Percentiles rank a stretch among this genome's conserved stretches.
Evolutionary conservation across 2,113 vertebrate genomes (phyloP).

Genomic region (Manacus vitellinus): DNA sequence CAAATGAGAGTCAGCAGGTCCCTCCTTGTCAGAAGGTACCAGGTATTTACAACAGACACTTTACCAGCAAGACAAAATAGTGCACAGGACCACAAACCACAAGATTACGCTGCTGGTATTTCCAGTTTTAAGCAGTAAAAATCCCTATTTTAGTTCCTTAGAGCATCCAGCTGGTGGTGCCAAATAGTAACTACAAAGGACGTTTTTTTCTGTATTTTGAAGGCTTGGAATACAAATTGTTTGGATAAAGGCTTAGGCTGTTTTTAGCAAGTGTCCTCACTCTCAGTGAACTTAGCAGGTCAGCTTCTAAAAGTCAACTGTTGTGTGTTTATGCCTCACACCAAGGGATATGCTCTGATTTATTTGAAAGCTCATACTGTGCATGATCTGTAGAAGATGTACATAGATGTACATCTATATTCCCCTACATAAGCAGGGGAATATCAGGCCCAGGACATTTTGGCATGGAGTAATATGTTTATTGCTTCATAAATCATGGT

Average conservation of each 20-base stretch:
- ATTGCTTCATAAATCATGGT: slow-evolving; percentile 44
- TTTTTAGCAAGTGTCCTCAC: not conserved
- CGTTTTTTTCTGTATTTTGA: not conserved
- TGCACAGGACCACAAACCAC: not conserved
- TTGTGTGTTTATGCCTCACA: not conserved
- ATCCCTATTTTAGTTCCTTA: slow-evolving; percentile 19
- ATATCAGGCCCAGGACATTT: not conserved
- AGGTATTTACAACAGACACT: not conserved
- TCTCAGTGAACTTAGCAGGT: not conserved
- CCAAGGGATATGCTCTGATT: not conserved
- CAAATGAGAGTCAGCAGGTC: not conserved
- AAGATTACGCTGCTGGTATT: not conserved
- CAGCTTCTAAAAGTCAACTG: not conserved
- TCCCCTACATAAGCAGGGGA: not conserved
- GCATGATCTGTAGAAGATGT: not conserved
- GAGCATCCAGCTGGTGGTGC: slow-evolving; percentile 70
- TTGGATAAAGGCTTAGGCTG: not conserved
- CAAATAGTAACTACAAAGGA: slow-evolving; percentile 46
- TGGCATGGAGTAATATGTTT: not conserved
- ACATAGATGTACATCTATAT: not conserved
- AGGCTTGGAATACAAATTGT: not conserved
- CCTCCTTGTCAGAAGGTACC: not conserved
- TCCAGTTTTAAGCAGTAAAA: not conserved
- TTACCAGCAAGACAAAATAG: not conserved
- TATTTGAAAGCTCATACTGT: not conserved